These are phyloP conservation scores for Amphiprion ocellaris DNA, from an alignment of 2,113 vertebrate genomes.

Conservation along the genomic window DNA sequence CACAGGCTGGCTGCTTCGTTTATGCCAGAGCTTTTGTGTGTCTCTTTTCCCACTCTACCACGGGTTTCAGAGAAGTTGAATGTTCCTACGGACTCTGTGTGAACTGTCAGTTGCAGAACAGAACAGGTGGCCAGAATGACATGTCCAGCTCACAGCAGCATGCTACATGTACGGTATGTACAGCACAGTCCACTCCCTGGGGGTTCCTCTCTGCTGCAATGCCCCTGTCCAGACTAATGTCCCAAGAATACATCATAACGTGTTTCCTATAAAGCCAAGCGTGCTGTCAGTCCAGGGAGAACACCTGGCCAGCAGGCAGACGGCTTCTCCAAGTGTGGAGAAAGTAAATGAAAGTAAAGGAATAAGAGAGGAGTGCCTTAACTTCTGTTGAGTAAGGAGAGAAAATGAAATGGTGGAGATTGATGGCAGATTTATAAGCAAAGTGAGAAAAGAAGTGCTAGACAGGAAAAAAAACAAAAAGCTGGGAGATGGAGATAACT, in stretches of 20 bases:
- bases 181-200: constrained; percentile 19
- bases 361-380: constrained; percentile 5
- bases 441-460: constrained; percentile 35
- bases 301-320: constrained; percentile 41
- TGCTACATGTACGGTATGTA: constrained; percentile 21
- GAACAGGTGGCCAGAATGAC: constrained; percentile 38
- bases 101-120: constrained; percentile 13
- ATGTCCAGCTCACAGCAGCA: constrained; percentile 19
- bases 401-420: constrained; percentile 29
- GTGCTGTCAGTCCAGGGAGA: constrained; percentile 23
- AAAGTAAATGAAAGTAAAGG: constrained; percentile 20
- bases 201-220: constrained; percentile 39
- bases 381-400: constrained; percentile 26
- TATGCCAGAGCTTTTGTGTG: constrained; percentile 14
- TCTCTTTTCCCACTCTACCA: constrained; percentile 12
- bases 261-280: constrained; percentile 37
- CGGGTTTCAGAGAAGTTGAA: constrained; percentile 14
- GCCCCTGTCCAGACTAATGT: constrained; percentile 60
- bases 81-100: constrained; percentile 17
- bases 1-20: constrained; percentile 40
- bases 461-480: constrained; percentile 8
- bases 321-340: not conserved
- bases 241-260: constrained; percentile 47
- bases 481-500: constrained; percentile 41
- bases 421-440: constrained; percentile 35